phyloP scores from a whole-genome alignment of 2,797 vertebrate genomes.

The Artibeus jamaicensis region DNA sequence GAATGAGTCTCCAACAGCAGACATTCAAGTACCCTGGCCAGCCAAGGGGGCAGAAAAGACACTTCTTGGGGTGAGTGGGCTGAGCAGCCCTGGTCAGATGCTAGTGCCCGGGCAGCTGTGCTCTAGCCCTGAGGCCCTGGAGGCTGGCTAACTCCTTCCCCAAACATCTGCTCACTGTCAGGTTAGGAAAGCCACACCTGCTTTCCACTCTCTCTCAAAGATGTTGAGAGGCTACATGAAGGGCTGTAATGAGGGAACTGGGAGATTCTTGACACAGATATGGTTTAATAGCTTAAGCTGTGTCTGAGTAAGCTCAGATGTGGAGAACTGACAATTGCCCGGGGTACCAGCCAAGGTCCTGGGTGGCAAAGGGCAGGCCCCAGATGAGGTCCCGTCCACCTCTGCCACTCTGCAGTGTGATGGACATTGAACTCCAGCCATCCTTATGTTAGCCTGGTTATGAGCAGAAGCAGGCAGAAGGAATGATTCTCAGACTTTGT shows the following conservation, averaged over 20 bases:
- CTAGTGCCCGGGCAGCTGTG: not conserved
- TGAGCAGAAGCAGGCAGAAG: rapidly evolving
- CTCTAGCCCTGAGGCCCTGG: not conserved
- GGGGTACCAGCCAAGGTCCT: not conserved
- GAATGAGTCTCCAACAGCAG: not conserved
- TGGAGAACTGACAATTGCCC: not conserved
- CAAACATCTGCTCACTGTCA: slow-evolving; percentile 54
- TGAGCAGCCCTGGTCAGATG: not conserved
- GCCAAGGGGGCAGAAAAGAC: not conserved
- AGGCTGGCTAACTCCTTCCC: not conserved
- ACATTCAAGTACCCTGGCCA: not conserved
- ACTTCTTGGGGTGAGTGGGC: not conserved
- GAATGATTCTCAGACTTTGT: not conserved
- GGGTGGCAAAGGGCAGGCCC: not conserved
- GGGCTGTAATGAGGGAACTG: slow-evolving; percentile 20
- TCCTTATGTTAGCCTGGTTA: not conserved
- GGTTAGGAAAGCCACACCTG: not conserved
- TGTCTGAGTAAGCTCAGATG: not conserved
- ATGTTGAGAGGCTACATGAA: not conserved
- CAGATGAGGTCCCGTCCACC: not conserved
- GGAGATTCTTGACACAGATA: slow-evolving; percentile 10
- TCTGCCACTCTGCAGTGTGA: not conserved
- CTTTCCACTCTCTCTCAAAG: not conserved
- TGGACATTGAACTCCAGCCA: not conserved
- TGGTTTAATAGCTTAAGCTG: slow-evolving; percentile 22